Evolutionary conservation across 2,113 vertebrate genomes (phyloP).

Genomic region (human): DNA sequence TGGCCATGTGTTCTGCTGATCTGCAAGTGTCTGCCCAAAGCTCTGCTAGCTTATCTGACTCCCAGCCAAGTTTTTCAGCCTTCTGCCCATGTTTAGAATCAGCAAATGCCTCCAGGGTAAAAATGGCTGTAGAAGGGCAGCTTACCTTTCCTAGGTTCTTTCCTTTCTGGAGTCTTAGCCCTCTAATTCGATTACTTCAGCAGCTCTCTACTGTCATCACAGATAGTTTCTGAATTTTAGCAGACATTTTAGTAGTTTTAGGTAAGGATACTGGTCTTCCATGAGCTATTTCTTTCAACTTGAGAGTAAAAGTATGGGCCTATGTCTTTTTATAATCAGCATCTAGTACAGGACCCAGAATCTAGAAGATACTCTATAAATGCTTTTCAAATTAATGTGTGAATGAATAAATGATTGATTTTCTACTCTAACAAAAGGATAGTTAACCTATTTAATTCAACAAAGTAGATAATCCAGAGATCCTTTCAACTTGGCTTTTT

Average conservation of each 20-base stretch:
- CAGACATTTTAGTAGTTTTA: not conserved
- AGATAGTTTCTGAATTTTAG: slow-evolving; percentile 5
- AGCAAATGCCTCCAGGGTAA: not conserved
- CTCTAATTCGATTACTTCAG: not conserved
- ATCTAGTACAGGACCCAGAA: not conserved
- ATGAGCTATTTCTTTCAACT: not conserved
- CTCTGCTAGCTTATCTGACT: not conserved
- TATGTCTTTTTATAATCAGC: slow-evolving; percentile 1
- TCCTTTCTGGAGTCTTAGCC: not conserved
- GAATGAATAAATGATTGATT: not conserved
- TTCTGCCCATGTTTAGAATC: not conserved
- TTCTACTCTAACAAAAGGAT: not conserved
- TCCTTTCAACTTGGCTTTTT: slow-evolving; percentile 40
- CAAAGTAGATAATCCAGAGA: slow-evolving; percentile 12
- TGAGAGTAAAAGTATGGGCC: not conserved
- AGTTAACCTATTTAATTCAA: slow-evolving; percentile 39
- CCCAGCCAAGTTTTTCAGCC: not conserved
- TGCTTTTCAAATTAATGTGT: not conserved
- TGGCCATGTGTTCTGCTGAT: not conserved
- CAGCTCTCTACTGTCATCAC: not conserved
- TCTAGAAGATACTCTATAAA: not conserved
- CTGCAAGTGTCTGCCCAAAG: not conserved
- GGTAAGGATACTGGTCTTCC: not conserved
- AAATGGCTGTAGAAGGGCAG: not conserved
- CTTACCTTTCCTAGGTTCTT: not conserved